phyloP scores from a whole-genome alignment of 2,113 vertebrate genomes.

The Gallinago undulata region DNA sequence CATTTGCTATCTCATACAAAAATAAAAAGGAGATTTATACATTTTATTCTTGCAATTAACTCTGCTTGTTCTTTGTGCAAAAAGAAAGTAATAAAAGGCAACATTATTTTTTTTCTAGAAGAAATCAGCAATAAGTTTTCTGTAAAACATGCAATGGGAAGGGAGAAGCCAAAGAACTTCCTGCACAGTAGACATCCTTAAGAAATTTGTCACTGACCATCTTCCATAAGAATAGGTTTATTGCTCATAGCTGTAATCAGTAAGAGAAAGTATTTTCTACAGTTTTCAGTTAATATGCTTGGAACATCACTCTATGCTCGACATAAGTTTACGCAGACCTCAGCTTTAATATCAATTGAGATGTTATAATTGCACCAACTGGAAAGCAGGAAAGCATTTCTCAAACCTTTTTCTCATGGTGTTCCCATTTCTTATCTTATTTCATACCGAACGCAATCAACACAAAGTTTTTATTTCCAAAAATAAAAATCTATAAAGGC shows the following conservation, averaged over 20 bases:
- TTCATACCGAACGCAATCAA: neutral
- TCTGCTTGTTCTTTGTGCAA: neutral
- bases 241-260: neutral
- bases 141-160: neutral
- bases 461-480: neutral
- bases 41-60: slow-evolving; percentile 1
- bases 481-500: neutral
- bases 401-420: neutral
- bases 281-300: neutral
- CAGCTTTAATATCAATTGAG: neutral
- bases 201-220: neutral
- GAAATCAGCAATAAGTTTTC: neutral
- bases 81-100: neutral
- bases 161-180: neutral
- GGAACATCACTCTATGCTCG: neutral
- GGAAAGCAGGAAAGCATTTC: neutral
- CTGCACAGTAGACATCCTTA: neutral
- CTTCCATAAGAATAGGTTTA: neutral
- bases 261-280: neutral
- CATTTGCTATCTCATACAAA: slow-evolving; percentile 17
- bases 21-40: slow-evolving; percentile 35
- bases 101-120: neutral
- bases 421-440: neutral
- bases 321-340: neutral
- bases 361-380: neutral